Base-by-base conservation (phyloP, 2,888 invertebrate species). In the Pyrocoelia pectoralis region DNA sequence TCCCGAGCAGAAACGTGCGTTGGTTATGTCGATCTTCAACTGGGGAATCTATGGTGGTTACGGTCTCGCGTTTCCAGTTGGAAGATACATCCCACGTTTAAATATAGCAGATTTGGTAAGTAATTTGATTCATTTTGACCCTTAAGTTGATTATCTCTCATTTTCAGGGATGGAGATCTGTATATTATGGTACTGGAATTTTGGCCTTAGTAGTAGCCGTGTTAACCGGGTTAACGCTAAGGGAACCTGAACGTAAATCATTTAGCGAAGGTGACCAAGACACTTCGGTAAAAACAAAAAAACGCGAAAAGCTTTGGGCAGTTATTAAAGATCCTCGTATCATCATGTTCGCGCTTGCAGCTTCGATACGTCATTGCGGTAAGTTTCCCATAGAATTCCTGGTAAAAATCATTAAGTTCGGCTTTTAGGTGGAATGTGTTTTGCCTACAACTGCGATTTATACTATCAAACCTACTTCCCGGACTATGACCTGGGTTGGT, bases 41-140 rank as follows among this genome's bases (percentile, higher is more conserved):
- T 96, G 95, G 95, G 96, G 97, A 9, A 95, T 96, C 70, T 97
- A 96, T 76, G 94, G 95, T 28, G 96, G 96, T 1, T 96, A 95
- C 73, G 95, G 95, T 48, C 89, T 96, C 68, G 94, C 95, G 0
- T 96, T 95, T 78, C 95, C 96, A 0, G 90, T 96, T 3, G 96
- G 96, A 0, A 87, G 95, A 70, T 95, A 95, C 73, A 85, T 94
- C 10, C 93, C 94, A 0, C 83, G 85, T 19, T 69, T 90, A 41
- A 89, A 94, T 73, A 86, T 90, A 62, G 92, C 89, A 86, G 88
- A 88, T 67, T 79, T 93, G 83, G 90, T 90, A 77, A 83, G 84
- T 82, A 12, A n/a, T 15, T 49, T 41, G 13, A 5, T 10, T 10
- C 18, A 41, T 13, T 40, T n/a, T 8, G 17, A 8, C 12, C n/a